Evolutionary conservation across 2,113 vertebrate species (phyloP), one percentile per base, ranked within the genome.

Genomic region (Lucifuga dentata): DNA sequence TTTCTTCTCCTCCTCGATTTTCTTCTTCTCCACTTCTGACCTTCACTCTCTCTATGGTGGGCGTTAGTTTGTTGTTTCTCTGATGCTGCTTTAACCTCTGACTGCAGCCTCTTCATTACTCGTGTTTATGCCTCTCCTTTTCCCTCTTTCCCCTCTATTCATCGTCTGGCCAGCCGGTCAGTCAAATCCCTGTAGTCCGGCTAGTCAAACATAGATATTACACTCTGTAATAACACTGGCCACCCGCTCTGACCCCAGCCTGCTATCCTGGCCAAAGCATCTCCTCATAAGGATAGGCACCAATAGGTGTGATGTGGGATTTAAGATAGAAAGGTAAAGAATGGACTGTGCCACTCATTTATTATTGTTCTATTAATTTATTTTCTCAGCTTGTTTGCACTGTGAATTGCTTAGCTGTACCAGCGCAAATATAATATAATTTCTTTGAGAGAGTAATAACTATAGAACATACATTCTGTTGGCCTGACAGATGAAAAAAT

Each of bases 161-260:
- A 87, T 85, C 86, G 65, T 55, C 81, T 23, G 60, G 81, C 87
- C 71, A 53, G 87, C 84, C 89, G 87, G 84, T 90, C 89, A 83
- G 85, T 67, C 74, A 91, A 92, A 91, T 95, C 86, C 85, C 79
- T 88, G 58, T 86, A 91, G 89, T 90, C 85, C 69, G 86, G 78
- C 88, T 94, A 87, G 85, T 93, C 91, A 93, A 90, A 92, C 88
- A 89, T 59, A 90, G 89, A 92, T 95, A 92, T 91, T 93, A 85
- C 85, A 86, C 77, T 93, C 92, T 92, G 91, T 92, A 86, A 88
- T 87, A 93, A 90, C 85, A 84, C 86, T 84, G 83, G 92, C 90
- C 86, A 85, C 89, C 88, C 89, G 78, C 72, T 64, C 49, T 93
- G 90, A 92, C 87, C 89, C 21, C 65, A 69, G 85, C 46, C 78